Conservation (phyloP, 2,797 vertebrate species). For the Hydrocynus forskahlii region DNA sequence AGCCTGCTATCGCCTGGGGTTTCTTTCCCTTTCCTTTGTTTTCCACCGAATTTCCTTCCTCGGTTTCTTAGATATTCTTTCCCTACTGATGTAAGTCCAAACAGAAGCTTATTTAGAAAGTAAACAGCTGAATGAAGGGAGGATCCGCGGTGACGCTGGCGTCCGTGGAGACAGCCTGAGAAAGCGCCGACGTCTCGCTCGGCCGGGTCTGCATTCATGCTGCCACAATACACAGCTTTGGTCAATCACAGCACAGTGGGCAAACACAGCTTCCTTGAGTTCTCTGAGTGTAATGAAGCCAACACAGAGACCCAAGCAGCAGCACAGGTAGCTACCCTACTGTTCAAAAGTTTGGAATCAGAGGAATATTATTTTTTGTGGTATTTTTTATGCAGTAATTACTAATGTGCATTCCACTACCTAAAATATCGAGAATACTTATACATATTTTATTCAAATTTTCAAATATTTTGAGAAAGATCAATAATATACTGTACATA, state of each 20-base stretch:
- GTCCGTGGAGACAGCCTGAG: slow-evolving; percentile 68
- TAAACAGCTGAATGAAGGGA: slow-evolving; percentile 83
- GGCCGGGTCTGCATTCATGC: slow-evolving; percentile 49
- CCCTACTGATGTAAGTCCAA: slow-evolving; percentile 84
- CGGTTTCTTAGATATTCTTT: slow-evolving; percentile 86
- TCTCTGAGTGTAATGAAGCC: slow-evolving; percentile 24
- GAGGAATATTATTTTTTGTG: too few species aligned
- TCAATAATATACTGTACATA: too few species aligned
- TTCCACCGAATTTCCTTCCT: slow-evolving; percentile 86
- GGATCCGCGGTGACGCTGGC: slow-evolving; percentile 67
- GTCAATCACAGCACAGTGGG: not conserved
- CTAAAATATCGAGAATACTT: too few species aligned
- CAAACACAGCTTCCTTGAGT: not conserved
- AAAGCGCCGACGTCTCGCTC: slow-evolving; percentile 71
- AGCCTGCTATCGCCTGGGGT: slow-evolving; percentile 80
- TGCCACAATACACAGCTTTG: slow-evolving; percentile 6
- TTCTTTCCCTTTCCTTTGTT: slow-evolving; percentile 87
- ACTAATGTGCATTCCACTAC: not conserved
- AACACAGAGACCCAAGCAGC: not conserved
- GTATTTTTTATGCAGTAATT: too few species aligned
- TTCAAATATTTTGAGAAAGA: too few species aligned
- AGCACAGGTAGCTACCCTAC: not conserved
- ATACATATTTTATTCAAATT: too few species aligned
- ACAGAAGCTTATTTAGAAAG: slow-evolving; percentile 85
- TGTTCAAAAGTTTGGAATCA: not conserved